Base-by-base conservation (phyloP, 2,888 invertebrate species). In the Copidosoma aretas region DNA sequence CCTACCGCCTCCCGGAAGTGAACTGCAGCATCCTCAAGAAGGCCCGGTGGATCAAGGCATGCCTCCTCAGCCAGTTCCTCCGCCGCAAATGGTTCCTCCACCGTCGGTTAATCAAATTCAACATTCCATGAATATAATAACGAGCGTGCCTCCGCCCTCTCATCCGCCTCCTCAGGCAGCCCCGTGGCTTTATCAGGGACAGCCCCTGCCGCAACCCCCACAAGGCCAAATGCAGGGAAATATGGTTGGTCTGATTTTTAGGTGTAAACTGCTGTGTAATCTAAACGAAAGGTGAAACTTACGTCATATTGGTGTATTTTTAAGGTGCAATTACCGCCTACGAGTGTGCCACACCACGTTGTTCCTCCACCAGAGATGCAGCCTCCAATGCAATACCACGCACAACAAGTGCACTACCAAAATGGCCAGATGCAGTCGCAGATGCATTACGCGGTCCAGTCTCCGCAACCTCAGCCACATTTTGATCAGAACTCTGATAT, bases 21-120 rank as follows among this genome's bases (percentile, higher is more conserved):
- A 88, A 83, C 76, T 85, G 80, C 75, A 85, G 82, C 24, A 87
- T 86, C 77, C 80, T 82, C 75, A 84, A 82, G 74, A 86, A 80
- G 51, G 74, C 32, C 53, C 60, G 24, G 79, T 87, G 0, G 85
- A 88, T 56, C 86, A 86, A 75, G 87, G 86, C 54, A 63, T 75
- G 52, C 86, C 87, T 0, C 81, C 82, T 1, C 82, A 82, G 68
- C 82, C 82, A n/a, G 82, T 82, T 41, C 83, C 83, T 60, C 82
- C 83, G 1, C 83, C 83, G 1, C 82, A 82, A 73, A 83, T 83
- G 77, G 82, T 83, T 24, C 83, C 83, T 21, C 83, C 83, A 0
- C 83, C 83, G 21, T 76, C 76, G 10, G 76, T 75, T 14, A 77
- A 77, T 67, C 81, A 81, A 65, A 78, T 80, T 74, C 77, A 76